Evolutionary conservation across 2,888 invertebrate genomes (phyloP), one percentile per base, ranked within the genome.

Genomic region (Dendrolimus houi): DNA sequence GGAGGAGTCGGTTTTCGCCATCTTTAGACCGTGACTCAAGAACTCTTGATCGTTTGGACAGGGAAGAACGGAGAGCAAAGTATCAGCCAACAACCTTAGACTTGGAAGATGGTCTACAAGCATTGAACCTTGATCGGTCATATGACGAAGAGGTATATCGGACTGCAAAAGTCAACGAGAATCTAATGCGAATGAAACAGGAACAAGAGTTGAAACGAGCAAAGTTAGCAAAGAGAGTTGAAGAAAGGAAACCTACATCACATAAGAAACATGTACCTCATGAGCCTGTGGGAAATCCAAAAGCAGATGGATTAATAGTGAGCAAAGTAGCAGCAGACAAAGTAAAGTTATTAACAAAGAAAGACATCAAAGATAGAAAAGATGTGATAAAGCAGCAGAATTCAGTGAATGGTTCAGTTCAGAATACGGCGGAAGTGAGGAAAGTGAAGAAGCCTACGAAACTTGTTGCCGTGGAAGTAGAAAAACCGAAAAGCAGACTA

Each of bases 1-100:
- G 93, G 0, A 93, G 94, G 55, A 94, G 93, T 58, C 93, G 96
- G 66, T 89, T 94, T 58, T 92, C 92, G 8, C 87, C 91, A 1
- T 86, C 90, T 0, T 64, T 88, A 1, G 90, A 91, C 53, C 71
- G 87, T 55, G 91, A 91, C 69, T 86, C 89, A 0, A 76, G 85
- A 66, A 87, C 90, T 0, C 71, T 91, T 2, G 91, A 90, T 59
- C 73, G 87, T 67, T 68, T 89, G 67, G 85, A 89, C 58, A 77
- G 85, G 62, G 85, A 85, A 14, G 91, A 92, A 52, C 69, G 83
- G 40, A 84, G 89, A 63, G 68, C 72, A 0, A 91, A 90, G 65
- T 86, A 88, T 42, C 92, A 91, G 66, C 90, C 87, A 1, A 90
- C 91, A 0, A 86, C 91, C 0, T 79, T 92, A 2, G 92, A 92